Base-by-base conservation (phyloP, 2,888 invertebrate genomes). In the Nysson spinosus region DNA sequence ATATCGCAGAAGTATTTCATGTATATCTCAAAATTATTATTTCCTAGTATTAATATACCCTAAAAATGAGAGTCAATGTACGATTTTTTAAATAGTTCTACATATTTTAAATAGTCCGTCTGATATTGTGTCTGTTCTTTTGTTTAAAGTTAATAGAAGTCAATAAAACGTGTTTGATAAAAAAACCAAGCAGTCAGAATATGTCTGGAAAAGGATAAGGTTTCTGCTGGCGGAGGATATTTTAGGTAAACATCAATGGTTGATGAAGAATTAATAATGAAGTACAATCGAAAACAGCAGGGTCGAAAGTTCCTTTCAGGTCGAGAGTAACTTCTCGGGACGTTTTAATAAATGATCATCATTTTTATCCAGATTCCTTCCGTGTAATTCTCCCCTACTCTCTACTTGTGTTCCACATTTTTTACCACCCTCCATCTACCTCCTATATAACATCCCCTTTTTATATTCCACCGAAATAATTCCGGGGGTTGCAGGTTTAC, bases 291-390 rank as follows among this genome's bases (percentile, higher is more conserved):
- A 39, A 57, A 54, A 19, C 57, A 58, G 44, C 52, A 54, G 56
- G 56, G 42, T 52, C 47, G 56, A 51, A 20, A 7, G 32, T 12
- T 11, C 14, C 3, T 6, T n/a, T n/a, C n/a, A n/a, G n/a, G n/a
- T n/a, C 19, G 39, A 30, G 22, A 64, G 12, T 9, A 7, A 30
- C 34, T 49, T 32, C 26, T 28, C 20, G 9, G 16, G n/a, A 9
- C 26, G 19, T 20, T 47, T 52, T 42, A 63, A 75, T 61, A 72
- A 69, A 69, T 66, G 63, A 58, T 55, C 35, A 56, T 50, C 71
- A 68, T 73, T 71, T 64, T 73, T 69, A 72, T 57, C 57, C 37
- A 67, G 63, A 57, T 64, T 39, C 54, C 12, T 16, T 20, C 39
- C 64, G 35, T 47, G 54, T 39, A 56, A 69, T 50, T 49, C 16